Conservation (phyloP, 2,797 vertebrate genomes). For the Columba guinea region DNA sequence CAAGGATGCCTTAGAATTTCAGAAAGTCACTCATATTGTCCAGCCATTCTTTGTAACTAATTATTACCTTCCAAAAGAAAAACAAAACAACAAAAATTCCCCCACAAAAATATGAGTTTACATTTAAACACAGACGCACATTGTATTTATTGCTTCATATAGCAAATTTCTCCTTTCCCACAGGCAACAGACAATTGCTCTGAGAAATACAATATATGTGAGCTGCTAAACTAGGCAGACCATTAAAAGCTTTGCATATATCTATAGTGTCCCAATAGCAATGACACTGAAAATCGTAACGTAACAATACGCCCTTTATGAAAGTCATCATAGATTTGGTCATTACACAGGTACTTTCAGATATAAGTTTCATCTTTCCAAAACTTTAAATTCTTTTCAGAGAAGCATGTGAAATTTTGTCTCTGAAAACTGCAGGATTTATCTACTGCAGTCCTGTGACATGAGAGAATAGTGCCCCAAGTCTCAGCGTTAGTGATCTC, state of each 20-base stretch:
- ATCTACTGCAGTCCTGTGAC: background rate
- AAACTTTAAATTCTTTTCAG: background rate
- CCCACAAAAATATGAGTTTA: conserved; percentile 35
- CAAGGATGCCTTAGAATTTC: conserved; percentile 1
- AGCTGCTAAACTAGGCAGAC: background rate
- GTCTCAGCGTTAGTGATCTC: background rate
- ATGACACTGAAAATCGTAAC: background rate
- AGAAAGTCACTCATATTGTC: background rate
- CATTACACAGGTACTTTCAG: background rate
- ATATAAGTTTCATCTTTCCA: background rate
- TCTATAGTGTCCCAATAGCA: background rate
- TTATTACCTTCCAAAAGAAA: background rate
- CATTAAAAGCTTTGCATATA: background rate
- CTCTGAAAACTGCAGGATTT: background rate
- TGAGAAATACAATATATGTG: background rate
- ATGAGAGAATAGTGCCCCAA: background rate
- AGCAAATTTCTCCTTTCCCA: background rate
- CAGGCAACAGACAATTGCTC: conserved; percentile 22
- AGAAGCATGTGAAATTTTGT: background rate
- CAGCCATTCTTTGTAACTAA: background rate
- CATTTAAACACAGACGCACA: background rate
- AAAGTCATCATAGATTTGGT: background rate
- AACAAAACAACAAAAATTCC: background rate
- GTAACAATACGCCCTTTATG: background rate
- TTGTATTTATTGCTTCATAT: conserved; percentile 26